A percentile compares a stretch with the other conserved stretches of the same genome.
Evolutionary conservation across 2,113 vertebrate species (phyloP).

Genomic region (Salvelinus fontinalis): DNA sequence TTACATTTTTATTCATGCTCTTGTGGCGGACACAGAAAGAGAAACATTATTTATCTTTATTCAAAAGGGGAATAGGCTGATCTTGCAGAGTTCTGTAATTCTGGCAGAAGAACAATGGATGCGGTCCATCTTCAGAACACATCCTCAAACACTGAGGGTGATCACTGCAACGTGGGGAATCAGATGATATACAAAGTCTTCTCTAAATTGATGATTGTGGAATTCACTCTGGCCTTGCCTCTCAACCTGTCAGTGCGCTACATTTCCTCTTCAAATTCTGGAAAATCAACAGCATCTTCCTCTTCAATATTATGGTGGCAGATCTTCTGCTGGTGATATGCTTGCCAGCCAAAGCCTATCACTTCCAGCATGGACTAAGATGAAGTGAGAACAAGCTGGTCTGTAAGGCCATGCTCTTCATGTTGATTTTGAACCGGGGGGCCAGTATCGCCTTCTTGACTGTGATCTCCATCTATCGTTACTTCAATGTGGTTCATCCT

Average conservation of each 20-base stretch:
- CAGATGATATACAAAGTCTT: background rate
- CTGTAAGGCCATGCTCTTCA: constrained; percentile 74
- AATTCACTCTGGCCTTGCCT: constrained; percentile 79
- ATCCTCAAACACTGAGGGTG: background rate
- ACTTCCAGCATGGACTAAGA: constrained; percentile 32
- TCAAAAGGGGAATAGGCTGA: background rate
- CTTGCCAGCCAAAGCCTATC: background rate
- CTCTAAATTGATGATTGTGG: constrained; percentile 65
- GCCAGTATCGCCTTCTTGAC: constrained; percentile 78
- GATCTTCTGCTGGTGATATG: background rate
- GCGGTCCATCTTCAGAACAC: no score
- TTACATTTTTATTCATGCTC: background rate
- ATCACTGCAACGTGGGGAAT: background rate
- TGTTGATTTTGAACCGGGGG: constrained; percentile 75
- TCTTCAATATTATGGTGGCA: background rate
- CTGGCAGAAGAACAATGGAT: background rate
- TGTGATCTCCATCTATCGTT: constrained; percentile 74
- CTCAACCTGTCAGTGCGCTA: constrained; percentile 73
- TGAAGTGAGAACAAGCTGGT: constrained; percentile 63
- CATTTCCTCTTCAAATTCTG: constrained; percentile 82
- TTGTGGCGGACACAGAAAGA: background rate
- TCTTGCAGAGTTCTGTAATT: background rate
- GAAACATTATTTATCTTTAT: background rate
- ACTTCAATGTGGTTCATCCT: constrained; percentile 77
- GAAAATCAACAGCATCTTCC: constrained; percentile 74